Conservation (phyloP, 2,113 vertebrate genomes). For the Microcebus murinus region DNA sequence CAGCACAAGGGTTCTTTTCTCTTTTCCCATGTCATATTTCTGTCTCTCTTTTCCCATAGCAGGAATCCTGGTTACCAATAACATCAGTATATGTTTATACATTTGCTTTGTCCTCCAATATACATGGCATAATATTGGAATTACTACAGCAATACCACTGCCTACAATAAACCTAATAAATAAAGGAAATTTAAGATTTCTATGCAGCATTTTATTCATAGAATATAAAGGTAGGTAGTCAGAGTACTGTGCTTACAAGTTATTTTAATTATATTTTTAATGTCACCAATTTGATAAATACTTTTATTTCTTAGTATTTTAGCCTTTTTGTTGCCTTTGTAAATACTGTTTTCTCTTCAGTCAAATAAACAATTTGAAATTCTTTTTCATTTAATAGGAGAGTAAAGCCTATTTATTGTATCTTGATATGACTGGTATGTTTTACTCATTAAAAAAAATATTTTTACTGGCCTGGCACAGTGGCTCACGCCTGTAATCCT, state of each 20-base stretch:
- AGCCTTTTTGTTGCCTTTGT: background rate
- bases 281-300: background rate
- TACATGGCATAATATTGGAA: background rate
- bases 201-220: background rate
- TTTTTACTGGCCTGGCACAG: too few relatives aligned
- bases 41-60: background rate
- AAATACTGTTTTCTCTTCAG: background rate
- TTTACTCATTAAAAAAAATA: background rate
- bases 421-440: background rate
- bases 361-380: background rate
- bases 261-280: constrained; percentile 18
- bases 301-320: background rate
- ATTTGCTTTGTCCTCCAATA: background rate
- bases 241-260: background rate
- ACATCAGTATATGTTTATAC: background rate
- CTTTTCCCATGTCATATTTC: background rate
- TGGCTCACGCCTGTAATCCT: too few relatives aligned
- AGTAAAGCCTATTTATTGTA: background rate
- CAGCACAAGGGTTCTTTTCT: background rate
- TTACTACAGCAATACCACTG: background rate
- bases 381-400: background rate
- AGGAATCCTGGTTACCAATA: background rate
- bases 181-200: constrained; percentile 2
- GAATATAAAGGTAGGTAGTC: background rate
- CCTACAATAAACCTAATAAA: background rate